Evolutionary conservation across 2,113 vertebrate genomes (phyloP), one percentile per base, ranked within the genome.

Genomic region (Leiothrix lutea): DNA sequence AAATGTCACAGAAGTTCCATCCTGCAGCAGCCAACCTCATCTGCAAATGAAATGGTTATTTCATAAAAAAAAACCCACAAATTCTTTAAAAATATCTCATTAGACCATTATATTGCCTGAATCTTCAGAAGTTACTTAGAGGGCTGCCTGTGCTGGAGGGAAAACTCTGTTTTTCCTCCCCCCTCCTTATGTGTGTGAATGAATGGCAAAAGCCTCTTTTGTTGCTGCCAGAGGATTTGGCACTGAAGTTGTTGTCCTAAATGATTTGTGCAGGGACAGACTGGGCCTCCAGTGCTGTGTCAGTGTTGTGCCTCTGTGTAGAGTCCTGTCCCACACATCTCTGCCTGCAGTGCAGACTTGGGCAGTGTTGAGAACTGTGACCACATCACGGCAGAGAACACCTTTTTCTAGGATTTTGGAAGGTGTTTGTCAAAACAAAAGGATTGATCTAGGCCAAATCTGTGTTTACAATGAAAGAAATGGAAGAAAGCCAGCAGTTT

Each of bases 281-380:
- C 11, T 25, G 42, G 26, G 53, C 12, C 31, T 10, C 6, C 14
- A 62, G 3, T 24, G 40, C 48, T 25, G 35, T 31, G 42, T 33
- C 31, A 72, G 15, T 14, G 44, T 12, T 38, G 14, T 56, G 53
- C 7, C 53, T 72, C 54, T 69, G 7, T 6, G 11, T 5, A 26
- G 19, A 53, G 9, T 23, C 62, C 28, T 72, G 44, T 26, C 23
- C 24, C 14, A 33, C n/a, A 33, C 1, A 0, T 0, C 0, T 17
- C 79, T 60, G 35, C 58, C 44, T 51, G 47, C 48, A 90, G 18
- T 21, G 65, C 14, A 70, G 22, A 13, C 77, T 57, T 69, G 54
- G 26, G 21, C 31, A 53, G 24, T 2, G 13, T 2, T 53, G 67
- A 40, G 40, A 57, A 20, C 67, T 2, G 0, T 20, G 19, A 48